Evolutionary conservation across 2,113 vertebrate genomes (phyloP), one percentile per base, ranked within the genome.

Genomic region (Ptilonorhynchus violaceus): DNA sequence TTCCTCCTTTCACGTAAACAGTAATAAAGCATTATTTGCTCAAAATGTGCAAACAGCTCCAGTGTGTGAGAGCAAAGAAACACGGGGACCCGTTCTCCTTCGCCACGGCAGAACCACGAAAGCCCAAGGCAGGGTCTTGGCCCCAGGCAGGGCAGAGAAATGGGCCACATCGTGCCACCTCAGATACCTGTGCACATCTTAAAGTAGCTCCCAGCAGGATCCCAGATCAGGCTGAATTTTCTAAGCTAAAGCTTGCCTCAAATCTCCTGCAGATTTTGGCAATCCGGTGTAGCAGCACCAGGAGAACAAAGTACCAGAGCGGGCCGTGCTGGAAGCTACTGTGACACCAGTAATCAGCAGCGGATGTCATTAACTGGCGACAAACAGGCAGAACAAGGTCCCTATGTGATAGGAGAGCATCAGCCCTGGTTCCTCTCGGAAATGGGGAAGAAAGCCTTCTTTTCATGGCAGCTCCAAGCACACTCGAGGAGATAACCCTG

Each of bases 1-100:
- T 92, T 88, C 60, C 59, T 96, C 89, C 84, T 96, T 96, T 82
- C 89, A 93, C n/a, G 58, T 88, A 63, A 92, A 60, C 50, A 58
- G 88, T 11, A 92, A 78, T 87, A 92, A 95, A 95, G 80, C 62
- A 69, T 35, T 94, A 78, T 72, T 94, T 96, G 66, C 89, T 76
- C 30, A 85, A 97, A 93, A 94, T 22, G 28, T 22, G 76, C 87
- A 79, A 92, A 77, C 68, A 56, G 44, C 41, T 95, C 62, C 42
- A 8, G 20, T 0, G 0, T 8, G 8, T 44, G 46, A 86, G 37
- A 52, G 72, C 19, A 23, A 1, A 11, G 77, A 62, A 55, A n/a
- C n/a, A 17, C 25, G 35, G 31, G 14, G 66, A 33, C 27, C 42
- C 1, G 1, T 33, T 82, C 17, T 55, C 33, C 24, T 81, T 63